Evolutionary conservation across 2,888 invertebrate genomes (phyloP).

Genomic region (Ormyrus rosae): DNA sequence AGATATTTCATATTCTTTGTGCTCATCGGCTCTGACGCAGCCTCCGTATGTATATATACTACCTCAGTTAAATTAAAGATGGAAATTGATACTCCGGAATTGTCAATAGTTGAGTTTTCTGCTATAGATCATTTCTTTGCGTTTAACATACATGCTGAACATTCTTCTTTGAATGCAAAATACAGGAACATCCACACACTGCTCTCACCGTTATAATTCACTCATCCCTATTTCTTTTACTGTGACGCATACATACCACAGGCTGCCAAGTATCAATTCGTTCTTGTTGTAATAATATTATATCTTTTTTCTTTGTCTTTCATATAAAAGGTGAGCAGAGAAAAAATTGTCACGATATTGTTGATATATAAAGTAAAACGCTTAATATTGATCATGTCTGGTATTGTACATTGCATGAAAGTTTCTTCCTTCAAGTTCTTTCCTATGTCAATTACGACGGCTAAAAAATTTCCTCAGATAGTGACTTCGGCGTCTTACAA

Average conservation of each 20-base stretch:
- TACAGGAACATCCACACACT: conserved; percentile 26
- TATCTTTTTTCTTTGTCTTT: conserved; percentile 47
- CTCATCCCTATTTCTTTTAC: conserved; percentile 4
- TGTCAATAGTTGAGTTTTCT: conserved; percentile 42
- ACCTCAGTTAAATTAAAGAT: neutral
- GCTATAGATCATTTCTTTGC: conserved; percentile 48
- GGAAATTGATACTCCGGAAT: conserved; percentile 24
- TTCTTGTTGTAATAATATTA: conserved; percentile 23
- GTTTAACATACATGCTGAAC: conserved; percentile 15
- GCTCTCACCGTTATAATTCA: conserved; percentile 10
- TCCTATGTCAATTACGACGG: conserved; percentile 67
- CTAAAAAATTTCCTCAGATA: conserved; percentile 63
- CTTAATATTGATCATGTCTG: conserved; percentile 66
- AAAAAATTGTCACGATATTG: conserved; percentile 61
- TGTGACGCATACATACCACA: conserved; percentile 14
- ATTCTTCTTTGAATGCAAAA: conserved; percentile 16
- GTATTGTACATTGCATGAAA: conserved; percentile 70
- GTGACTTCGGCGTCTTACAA: conserved; percentile 59
- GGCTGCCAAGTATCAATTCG: conserved; percentile 25
- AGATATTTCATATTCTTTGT: conserved; percentile 24
- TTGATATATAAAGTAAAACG: conserved; percentile 65
- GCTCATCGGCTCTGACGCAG: conserved; percentile 27
- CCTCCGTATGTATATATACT: conserved; percentile 11
- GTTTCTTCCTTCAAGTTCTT: conserved; percentile 60
- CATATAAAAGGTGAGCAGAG: conserved; percentile 61